phyloP scores from a whole-genome alignment of 2,888 invertebrate species.

The Dermolepida albohirtum region DNA sequence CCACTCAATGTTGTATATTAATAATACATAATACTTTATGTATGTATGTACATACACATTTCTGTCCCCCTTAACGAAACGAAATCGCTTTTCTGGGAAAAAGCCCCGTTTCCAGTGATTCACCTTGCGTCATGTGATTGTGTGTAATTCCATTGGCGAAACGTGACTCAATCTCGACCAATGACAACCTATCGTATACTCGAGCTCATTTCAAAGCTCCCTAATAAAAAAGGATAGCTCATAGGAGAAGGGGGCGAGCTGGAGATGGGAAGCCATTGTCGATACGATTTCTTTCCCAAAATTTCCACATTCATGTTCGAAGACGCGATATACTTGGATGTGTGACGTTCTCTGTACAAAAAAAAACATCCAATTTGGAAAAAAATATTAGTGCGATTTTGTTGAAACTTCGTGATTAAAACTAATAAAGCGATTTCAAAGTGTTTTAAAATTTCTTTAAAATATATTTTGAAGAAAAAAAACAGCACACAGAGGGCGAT shows the following conservation, averaged over 20 bases:
- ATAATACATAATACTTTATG: too few relatives aligned
- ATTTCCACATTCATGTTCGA: too few relatives aligned
- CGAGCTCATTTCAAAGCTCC: neutral
- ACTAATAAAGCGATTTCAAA: too few relatives aligned
- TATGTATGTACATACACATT: too few relatives aligned
- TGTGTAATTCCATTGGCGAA: slow-evolving; percentile 5
- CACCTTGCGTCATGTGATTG: slow-evolving; percentile 23
- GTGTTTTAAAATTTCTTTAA: too few relatives aligned
- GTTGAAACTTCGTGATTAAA: too few relatives aligned
- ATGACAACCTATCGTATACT: neutral
- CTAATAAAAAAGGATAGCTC: neutral
- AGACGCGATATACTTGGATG: too few relatives aligned
- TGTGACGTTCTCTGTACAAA: too few relatives aligned
- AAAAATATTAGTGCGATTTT: too few relatives aligned
- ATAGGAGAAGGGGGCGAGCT: neutral
- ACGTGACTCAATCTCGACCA: slow-evolving; percentile 19
- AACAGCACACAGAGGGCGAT: neutral
- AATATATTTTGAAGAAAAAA: neutral
- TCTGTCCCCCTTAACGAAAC: neutral
- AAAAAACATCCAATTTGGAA: too few relatives aligned
- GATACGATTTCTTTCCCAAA: too few relatives aligned
- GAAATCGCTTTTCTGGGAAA: slow-evolving; percentile 16
- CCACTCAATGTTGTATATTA: too few relatives aligned
- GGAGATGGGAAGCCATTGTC: neutral
- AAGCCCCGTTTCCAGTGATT: slow-evolving; percentile 22